phyloP scores from a whole-genome alignment of 2,113 vertebrate species.

The Notothenia rossii region DNA sequence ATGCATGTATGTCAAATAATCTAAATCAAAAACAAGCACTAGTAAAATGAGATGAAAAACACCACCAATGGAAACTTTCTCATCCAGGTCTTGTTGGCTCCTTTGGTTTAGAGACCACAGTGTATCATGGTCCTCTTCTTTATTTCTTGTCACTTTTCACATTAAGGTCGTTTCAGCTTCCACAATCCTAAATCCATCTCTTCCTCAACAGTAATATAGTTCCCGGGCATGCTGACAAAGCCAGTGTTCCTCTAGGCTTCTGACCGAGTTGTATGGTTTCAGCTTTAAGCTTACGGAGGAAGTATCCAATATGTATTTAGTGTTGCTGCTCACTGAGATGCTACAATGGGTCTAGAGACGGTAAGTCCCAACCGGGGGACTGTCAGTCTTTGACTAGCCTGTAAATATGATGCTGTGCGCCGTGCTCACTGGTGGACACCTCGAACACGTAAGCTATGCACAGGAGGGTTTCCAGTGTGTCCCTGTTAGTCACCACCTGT shows the following conservation, averaged over 20 bases:
- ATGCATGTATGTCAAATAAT: slow-evolving; percentile 74
- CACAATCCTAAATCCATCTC: slow-evolving; percentile 52
- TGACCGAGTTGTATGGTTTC: slow-evolving; percentile 42
- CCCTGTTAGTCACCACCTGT: slow-evolving; percentile 95
- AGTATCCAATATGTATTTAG: slow-evolving; percentile 58
- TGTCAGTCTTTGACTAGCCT: slow-evolving; percentile 95
- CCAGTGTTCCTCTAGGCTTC: slow-evolving; percentile 53
- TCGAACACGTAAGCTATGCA: slow-evolving; percentile 96
- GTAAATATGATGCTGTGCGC: slow-evolving; percentile 97
- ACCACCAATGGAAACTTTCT: slow-evolving; percentile 68
- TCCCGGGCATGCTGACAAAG: slow-evolving; percentile 44
- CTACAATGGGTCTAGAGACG: slow-evolving; percentile 64
- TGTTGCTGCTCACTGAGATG: slow-evolving; percentile 58
- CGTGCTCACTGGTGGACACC: slow-evolving; percentile 94
- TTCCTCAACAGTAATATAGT: slow-evolving; percentile 56
- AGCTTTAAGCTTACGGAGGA: slow-evolving; percentile 61
- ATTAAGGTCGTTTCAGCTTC: slow-evolving; percentile 53
- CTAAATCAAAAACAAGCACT: slow-evolving; percentile 79
- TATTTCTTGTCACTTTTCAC: slow-evolving; percentile 35
- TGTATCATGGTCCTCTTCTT: slow-evolving; percentile 60
- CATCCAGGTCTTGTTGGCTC: slow-evolving; percentile 80
- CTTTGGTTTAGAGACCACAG: slow-evolving; percentile 75
- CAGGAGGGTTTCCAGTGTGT: slow-evolving; percentile 94
- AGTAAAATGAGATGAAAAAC: slow-evolving; percentile 78
- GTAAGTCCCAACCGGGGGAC: slow-evolving; percentile 44